A percentile compares a stretch with the other conserved stretches of the same genome.
Evolutionary conservation across 2,797 vertebrate genomes (phyloP).

Genomic region (Molossus alvarezi): DNA sequence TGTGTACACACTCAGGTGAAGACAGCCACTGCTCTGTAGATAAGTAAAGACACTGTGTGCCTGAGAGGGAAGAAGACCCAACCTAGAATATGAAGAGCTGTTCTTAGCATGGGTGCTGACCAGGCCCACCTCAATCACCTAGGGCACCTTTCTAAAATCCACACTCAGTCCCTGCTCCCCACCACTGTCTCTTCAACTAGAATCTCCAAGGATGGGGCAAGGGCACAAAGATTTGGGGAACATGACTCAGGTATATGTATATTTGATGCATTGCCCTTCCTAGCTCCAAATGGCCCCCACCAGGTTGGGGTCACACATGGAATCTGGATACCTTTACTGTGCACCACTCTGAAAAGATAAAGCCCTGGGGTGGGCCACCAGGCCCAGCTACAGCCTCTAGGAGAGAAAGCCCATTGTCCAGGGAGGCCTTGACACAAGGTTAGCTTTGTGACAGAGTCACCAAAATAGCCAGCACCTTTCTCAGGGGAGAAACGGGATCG

Average conservation of each 20-base stretch:
- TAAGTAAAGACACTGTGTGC: neutral
- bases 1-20: neutral
- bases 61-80: neutral
- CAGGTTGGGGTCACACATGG: neutral
- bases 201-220: neutral
- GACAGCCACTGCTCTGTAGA: neutral
- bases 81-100: neutral
- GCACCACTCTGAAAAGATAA: constrained; percentile 1
- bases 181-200: neutral
- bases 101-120: neutral
- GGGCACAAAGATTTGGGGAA: neutral
- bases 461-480: constrained; percentile 38
- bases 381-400: neutral
- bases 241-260: neutral
- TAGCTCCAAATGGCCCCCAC: neutral
- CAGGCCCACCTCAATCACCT: neutral
- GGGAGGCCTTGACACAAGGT: neutral
- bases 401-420: neutral
- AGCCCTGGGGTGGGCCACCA: neutral
- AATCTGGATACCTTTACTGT: neutral
- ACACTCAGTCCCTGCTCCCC: neutral
- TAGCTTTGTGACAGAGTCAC: constrained; percentile 23
- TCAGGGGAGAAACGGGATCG: neutral
- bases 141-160: neutral
- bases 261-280: neutral